Conservation (phyloP, 2,113 vertebrate genomes). For the Hypocryptadius cinnamomeus region DNA sequence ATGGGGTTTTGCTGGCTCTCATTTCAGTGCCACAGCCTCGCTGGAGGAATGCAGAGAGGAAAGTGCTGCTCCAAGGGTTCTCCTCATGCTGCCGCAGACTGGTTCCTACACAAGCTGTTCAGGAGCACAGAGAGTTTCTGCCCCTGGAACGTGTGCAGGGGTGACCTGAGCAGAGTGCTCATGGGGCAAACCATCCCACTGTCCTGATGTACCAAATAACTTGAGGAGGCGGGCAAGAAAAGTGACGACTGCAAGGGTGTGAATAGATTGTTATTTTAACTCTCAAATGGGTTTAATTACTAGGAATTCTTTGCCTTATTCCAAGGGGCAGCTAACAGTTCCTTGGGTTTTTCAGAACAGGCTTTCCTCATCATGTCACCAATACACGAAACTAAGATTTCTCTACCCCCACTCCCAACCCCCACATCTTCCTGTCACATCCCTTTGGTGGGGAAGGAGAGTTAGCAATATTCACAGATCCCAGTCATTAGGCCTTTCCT, state of each 20-base stretch:
- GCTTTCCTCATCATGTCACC: neutral
- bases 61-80: neutral
- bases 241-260: neutral
- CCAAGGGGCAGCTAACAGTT: neutral
- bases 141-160: neutral
- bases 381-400: conserved; percentile 7
- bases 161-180: neutral
- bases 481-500: conserved; percentile 43
- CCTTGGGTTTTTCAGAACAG: neutral
- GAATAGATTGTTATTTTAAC: conserved; percentile 8
- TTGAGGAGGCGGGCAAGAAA: neutral
- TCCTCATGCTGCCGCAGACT: fast-evolving
- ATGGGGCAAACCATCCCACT: neutral
- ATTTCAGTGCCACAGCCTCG: neutral
- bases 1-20: neutral
- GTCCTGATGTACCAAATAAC: fast-evolving
- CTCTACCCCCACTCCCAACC: neutral
- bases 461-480: conserved; percentile 15
- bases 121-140: neutral
- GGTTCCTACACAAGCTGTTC: fast-evolving
- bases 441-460: neutral
- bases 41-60: neutral
- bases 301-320: neutral
- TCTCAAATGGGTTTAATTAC: conserved; percentile 11
- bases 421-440: conserved; percentile 44